Evolutionary conservation across 2,888 invertebrate genomes (phyloP).

Genomic region (Masnerella sp.): DNA sequence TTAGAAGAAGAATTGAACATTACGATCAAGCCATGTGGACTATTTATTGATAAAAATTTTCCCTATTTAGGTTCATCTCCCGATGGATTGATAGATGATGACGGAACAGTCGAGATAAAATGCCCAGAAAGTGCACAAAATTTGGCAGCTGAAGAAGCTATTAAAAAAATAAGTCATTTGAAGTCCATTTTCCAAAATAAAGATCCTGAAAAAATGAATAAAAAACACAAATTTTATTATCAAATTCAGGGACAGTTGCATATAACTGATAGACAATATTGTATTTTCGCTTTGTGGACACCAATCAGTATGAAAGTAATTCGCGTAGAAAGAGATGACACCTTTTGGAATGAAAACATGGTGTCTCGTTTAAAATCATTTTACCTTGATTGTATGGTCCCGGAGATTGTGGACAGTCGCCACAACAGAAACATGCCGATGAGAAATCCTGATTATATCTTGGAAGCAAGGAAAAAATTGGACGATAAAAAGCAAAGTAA

Average conservation of each 20-base stretch:
- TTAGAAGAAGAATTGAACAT: neutral
- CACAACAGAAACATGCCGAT: slow-evolving; percentile 15
- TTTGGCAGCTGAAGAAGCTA: neutral
- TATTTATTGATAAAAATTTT: slow-evolving; percentile 43
- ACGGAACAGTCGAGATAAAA: slow-evolving; percentile 44
- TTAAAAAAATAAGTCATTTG: neutral
- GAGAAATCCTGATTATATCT: slow-evolving; percentile 7
- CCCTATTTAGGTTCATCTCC: slow-evolving; percentile 47
- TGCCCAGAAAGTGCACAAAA: neutral
- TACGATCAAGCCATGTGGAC: too few relatives aligned
- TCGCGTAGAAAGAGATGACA: neutral
- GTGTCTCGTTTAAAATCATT: neutral
- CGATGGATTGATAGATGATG: slow-evolving; percentile 53
- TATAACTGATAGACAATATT: slow-evolving; percentile 10
- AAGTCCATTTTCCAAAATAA: slow-evolving; percentile 4
- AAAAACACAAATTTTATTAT: slow-evolving; percentile 12
- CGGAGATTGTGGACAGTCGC: slow-evolving; percentile 19
- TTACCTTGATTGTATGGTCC: slow-evolving; percentile 8
- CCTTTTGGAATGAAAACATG: slow-evolving; percentile 1
- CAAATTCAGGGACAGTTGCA: slow-evolving; percentile 23
- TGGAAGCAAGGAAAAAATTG: neutral
- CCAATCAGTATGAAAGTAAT: neutral
- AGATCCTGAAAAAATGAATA: slow-evolving; percentile 1
- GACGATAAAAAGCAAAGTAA: neutral
- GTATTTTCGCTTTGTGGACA: slow-evolving; percentile 15